Evolutionary conservation across 2,888 invertebrate species (phyloP).

Genomic region (Agapostemon virescens): DNA sequence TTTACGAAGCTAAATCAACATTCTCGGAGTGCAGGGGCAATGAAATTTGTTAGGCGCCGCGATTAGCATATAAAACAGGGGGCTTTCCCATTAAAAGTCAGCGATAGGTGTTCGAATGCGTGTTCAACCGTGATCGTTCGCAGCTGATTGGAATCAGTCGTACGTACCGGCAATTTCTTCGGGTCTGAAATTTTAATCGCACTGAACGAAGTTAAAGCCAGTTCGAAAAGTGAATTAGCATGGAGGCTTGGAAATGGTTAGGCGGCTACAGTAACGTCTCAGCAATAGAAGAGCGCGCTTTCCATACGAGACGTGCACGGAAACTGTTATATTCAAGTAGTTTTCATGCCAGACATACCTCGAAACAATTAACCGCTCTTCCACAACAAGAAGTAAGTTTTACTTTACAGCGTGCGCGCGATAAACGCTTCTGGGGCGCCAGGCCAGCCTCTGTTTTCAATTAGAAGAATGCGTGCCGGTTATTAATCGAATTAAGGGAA

Average conservation of each 20-base stretch:
- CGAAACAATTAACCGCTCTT: constrained; percentile 57
- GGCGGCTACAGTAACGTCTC: constrained; percentile 1
- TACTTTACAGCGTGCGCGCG: constrained; percentile 1
- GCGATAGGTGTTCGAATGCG: background rate
- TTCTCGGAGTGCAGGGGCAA: background rate
- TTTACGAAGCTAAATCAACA: background rate
- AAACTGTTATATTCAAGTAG: constrained; percentile 55
- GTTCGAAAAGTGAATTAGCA: constrained; percentile 51
- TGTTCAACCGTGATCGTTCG: background rate
- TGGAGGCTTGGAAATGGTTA: constrained; percentile 28
- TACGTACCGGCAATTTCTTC: constrained; percentile 24
- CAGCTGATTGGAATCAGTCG: constrained; percentile 10
- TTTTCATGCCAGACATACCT: constrained; percentile 49
- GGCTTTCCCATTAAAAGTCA: background rate
- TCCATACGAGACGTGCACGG: constrained; percentile 45
- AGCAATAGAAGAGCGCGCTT: background rate
- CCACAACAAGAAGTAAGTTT: constrained; percentile 45
- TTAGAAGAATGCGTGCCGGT: background rate
- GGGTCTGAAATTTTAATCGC: constrained; percentile 47
- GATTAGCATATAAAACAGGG: background rate
- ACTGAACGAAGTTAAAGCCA: constrained; percentile 33
- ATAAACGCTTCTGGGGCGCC: background rate
- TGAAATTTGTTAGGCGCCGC: background rate
- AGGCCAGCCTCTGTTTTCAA: background rate
- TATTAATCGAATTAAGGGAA: background rate